Base-by-base conservation (phyloP, 2,888 invertebrate species). In the Caenorhabditis sulstoni region DNA sequence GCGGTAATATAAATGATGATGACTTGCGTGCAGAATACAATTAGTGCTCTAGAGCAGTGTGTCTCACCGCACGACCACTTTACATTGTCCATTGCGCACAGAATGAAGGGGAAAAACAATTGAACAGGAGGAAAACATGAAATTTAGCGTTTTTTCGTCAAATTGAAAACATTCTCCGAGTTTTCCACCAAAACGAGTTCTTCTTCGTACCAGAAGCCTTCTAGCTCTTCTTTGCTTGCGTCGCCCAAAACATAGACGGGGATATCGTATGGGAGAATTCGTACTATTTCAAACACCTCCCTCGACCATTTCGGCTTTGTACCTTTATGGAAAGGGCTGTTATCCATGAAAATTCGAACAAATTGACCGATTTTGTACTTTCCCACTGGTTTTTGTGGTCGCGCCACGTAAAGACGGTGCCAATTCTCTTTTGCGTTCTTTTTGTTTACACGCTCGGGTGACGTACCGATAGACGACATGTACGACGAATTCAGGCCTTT, bases 1-100 rank as follows among this genome's bases (percentile, higher is more conserved):
- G 58, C 58, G 47, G 45, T n/a, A n/a, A n/a, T 35, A 18, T 67
- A 67, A 57, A 67, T 67, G 12, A 67, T 52, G 12, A 55, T 18
- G 22, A 67, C 55, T 57, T 67, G 67, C 12, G 58, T 39, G 14
- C 23, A 16, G 45, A 55, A 67, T 11, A 67, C 67, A 47, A 67
- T 39, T 3, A 67, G 37, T 16, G 67, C 29, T 37, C 58, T 67
- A 1, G 67, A 67, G 39, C 62, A 62, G 16, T 62, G 18, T 20
- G 39, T 62, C 11, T 22, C 50, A 0, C 62, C 62, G 39, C 62
- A 62, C 18, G 50, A 39, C 62, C 62, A 62, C 14, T 49, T 50
- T 0, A 37, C 20, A 9, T 37, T 22, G 20, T 62, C 62, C 62
- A 62, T 62, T 3, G 29, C 9, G 11, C 16, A 62, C 18, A 37